Evolutionary conservation across 2,888 invertebrate species (phyloP).

Genomic region (Sinotaia quadrata): DNA sequence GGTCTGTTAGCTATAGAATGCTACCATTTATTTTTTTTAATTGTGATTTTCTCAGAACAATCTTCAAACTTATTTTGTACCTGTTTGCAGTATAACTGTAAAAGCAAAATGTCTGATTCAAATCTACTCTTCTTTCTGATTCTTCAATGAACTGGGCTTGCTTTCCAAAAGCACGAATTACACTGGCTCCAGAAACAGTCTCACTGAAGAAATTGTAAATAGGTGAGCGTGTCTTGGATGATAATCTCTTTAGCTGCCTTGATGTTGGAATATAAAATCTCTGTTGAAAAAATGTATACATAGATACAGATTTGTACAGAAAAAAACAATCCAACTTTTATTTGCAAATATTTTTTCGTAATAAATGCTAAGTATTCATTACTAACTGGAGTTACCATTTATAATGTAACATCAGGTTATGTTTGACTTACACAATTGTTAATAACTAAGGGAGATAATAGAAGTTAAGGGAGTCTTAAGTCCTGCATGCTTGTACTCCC

Average conservation of each 20-base stretch:
- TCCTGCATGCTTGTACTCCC: too few relatives aligned
- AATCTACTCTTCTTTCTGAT: constrained; percentile 62
- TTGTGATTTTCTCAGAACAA: not conserved
- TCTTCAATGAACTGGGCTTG: constrained; percentile 55
- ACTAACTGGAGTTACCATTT: too few relatives aligned
- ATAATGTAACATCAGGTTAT: too few relatives aligned
- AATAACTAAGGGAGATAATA: too few relatives aligned
- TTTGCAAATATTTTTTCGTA: too few relatives aligned
- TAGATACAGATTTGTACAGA: not conserved
- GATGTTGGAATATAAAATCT: constrained; percentile 74
- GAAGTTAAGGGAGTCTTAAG: too few relatives aligned
- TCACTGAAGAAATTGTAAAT: constrained; percentile 71
- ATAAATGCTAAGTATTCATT: too few relatives aligned
- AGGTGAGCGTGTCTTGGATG: constrained; percentile 69
- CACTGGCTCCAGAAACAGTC: constrained; percentile 74
- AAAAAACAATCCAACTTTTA: too few relatives aligned
- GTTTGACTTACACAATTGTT: too few relatives aligned
- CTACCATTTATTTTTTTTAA: too few relatives aligned
- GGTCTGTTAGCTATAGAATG: too few relatives aligned
- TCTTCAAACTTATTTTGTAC: constrained; percentile 39
- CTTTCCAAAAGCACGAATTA: constrained; percentile 66
- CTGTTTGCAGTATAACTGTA: constrained; percentile 65
- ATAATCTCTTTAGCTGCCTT: constrained; percentile 69
- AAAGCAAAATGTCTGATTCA: constrained; percentile 79
- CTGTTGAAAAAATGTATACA: too few relatives aligned